Base-by-base conservation (phyloP, 2,888 invertebrate genomes). In the Leptinotarsa tumamoca region DNA sequence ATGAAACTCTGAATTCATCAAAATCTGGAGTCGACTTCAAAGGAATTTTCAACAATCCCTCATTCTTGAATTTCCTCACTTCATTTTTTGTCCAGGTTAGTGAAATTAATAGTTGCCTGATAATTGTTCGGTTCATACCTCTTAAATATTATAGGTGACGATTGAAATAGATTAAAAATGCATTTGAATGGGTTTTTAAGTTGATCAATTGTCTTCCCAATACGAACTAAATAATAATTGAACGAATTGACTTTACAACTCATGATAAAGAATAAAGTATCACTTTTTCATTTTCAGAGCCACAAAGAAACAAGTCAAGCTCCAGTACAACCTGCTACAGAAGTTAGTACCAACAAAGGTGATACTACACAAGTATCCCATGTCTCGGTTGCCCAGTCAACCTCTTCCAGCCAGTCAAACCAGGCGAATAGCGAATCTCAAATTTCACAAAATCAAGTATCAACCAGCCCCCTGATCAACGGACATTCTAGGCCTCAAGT, bases 11-110 rank as follows among this genome's bases (percentile, higher is more conserved):
- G 2, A 21, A 23, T 58, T 58, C 23, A 14, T 4, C 4, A 14
- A 14, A 58, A 21, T 21, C 21, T 23, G 58, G 4, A 18, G 56
- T 13, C 18, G 56, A 21, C 56, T n/a, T 69, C 14, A 54, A 27
- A 67, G 67, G 67, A 67, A 3, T 67, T 10, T 67, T 67, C 67
- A 50, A 14, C 33, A 67, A 50, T 50, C 51, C 67, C 15, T 67
- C 67, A 18, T 67, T 67, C 51, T 50, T 67, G 23, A 50, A 43
- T 18, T 67, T 67, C 67, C 49, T 67, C 50, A 67, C 21, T 3
- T 58, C 58, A 14, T 58, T 58, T 23, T 23, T 58, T 21, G 4
- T 21, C 58, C 58, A 58, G 58, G 58, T 58, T 4, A 58, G 58
- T 58, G 0, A 18, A 43, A 43, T 43, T 43, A 3, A 13, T 43